A percentile compares a stretch with the other conserved stretches of the same genome.
These are phyloP conservation scores for Dryomyza anilis DNA, from an alignment of 2,888 invertebrate species.

Conservation along the genomic window DNA sequence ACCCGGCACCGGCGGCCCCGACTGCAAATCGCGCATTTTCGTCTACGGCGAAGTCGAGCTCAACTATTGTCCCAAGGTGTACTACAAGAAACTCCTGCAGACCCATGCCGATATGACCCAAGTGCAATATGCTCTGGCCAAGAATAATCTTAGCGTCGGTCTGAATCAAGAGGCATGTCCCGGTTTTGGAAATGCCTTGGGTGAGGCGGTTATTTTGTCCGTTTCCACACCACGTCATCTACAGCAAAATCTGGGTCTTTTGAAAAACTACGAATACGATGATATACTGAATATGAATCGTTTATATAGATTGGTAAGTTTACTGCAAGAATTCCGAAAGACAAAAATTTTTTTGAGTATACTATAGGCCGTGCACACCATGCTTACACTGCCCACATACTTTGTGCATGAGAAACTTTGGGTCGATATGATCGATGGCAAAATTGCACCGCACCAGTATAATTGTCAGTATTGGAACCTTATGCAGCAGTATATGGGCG, in stretches of 20 bases:
- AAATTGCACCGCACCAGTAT: constrained; percentile 64
- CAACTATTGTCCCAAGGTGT: constrained; percentile 47
- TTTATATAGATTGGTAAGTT: constrained; percentile 40
- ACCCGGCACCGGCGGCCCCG: constrained; percentile 40
- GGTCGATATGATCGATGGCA: constrained; percentile 66
- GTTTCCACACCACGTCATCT: constrained; percentile 72
- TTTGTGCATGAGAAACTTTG: constrained; percentile 73
- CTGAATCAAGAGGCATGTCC: constrained; percentile 49
- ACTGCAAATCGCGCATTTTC: constrained; percentile 49
- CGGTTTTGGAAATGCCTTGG: constrained; percentile 49
- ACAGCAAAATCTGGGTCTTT: constrained; percentile 50
- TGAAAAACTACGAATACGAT: constrained; percentile 41
- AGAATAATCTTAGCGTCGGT: constrained; percentile 42
- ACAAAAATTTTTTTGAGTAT: too few relatives aligned
- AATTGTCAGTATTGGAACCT: constrained; percentile 71
- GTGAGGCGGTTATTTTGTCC: constrained; percentile 59
- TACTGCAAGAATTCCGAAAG: too few relatives aligned
- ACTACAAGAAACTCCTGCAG: constrained; percentile 57
- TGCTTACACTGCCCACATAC: constrained; percentile 71
- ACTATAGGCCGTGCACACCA: constrained; percentile 68
- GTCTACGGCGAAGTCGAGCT: constrained; percentile 47
- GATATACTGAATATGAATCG: constrained; percentile 43
- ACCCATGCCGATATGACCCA: constrained; percentile 48
- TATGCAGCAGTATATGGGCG: constrained; percentile 66
- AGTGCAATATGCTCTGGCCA: constrained; percentile 45